phyloP scores from a whole-genome alignment of 2,113 vertebrate genomes.

The Lepisosteus osseus region DNA sequence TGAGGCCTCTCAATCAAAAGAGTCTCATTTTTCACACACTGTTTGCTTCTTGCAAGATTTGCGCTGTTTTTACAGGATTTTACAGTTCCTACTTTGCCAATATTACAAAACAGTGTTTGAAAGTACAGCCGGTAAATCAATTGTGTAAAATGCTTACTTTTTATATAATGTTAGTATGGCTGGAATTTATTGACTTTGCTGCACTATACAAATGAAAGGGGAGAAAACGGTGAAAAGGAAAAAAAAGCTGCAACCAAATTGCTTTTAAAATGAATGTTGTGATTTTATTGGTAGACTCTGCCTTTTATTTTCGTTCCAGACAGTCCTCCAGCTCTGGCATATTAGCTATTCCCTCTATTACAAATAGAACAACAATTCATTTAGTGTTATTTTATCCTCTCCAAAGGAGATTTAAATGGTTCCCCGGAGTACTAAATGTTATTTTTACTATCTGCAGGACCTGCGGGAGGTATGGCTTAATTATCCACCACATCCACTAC shows the following conservation, averaged over 20 bases:
- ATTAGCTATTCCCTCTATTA: constrained; percentile 56
- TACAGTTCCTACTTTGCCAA: too few relatives aligned
- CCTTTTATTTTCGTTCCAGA: neutral
- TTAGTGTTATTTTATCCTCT: constrained; percentile 67
- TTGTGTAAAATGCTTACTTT: too few relatives aligned
- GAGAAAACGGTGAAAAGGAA: too few relatives aligned
- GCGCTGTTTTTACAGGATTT: too few relatives aligned
- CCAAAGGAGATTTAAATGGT: constrained; percentile 47
- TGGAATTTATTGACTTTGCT: too few relatives aligned
- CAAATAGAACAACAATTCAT: neutral
- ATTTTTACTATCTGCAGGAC: constrained; percentile 74
- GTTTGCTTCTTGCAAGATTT: too few relatives aligned
- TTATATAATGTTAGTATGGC: too few relatives aligned
- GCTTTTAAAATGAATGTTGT: neutral
- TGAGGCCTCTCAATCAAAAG: too few relatives aligned
- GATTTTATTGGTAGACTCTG: neutral
- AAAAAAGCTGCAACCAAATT: neutral
- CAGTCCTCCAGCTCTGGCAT: constrained; percentile 51
- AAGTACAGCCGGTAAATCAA: too few relatives aligned
- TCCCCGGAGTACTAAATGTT: constrained; percentile 64
- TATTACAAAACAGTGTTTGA: too few relatives aligned
- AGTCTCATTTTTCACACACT: too few relatives aligned
- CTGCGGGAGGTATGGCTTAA: constrained; percentile 96
- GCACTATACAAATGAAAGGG: too few relatives aligned
- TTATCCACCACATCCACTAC: constrained; percentile 94